Evolutionary conservation across 1,140 invertebrate species (phyloP).

Genomic region (Meloidogyne hapla): DNA sequence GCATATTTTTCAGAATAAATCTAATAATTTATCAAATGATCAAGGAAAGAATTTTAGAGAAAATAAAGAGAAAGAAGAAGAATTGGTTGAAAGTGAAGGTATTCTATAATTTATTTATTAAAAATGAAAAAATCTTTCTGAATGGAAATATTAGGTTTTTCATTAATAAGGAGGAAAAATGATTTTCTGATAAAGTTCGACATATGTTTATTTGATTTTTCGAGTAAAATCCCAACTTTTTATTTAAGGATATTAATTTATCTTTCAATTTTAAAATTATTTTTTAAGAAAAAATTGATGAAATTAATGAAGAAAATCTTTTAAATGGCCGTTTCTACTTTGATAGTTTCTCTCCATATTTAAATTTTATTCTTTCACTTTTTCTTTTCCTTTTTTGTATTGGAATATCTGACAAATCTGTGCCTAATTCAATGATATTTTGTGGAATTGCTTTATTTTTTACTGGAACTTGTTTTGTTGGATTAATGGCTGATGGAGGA

Average conservation of each 20-base stretch:
- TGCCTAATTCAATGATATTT: conserved; percentile 54
- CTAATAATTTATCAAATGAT: not conserved
- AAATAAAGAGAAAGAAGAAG: not conserved
- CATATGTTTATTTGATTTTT: too few species aligned
- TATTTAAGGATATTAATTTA: too few species aligned
- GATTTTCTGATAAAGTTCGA: too few species aligned
- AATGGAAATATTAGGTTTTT: too few species aligned
- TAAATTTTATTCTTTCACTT: conserved; percentile 51
- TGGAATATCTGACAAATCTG: conserved; percentile 41
- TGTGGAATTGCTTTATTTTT: conserved; percentile 53
- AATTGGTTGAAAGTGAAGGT: not conserved
- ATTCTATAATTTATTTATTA: not conserved
- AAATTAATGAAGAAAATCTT: not conserved
- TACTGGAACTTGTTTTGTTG: conserved; percentile 46
- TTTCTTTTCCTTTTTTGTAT: conserved; percentile 54
- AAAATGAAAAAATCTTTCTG: not conserved
- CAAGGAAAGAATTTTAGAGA: not conserved
- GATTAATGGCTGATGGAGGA: conserved; percentile 40
- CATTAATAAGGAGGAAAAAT: too few species aligned
- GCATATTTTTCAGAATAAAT: conserved; percentile 29
- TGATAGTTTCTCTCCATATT: conserved; percentile 51
- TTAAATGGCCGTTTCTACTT: conserved; percentile 27
- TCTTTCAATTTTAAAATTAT: too few species aligned
- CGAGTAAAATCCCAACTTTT: too few species aligned
- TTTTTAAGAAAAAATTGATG: not conserved